Conservation (phyloP, 2,113 vertebrate species). For the Onychostoma macrolepis region DNA sequence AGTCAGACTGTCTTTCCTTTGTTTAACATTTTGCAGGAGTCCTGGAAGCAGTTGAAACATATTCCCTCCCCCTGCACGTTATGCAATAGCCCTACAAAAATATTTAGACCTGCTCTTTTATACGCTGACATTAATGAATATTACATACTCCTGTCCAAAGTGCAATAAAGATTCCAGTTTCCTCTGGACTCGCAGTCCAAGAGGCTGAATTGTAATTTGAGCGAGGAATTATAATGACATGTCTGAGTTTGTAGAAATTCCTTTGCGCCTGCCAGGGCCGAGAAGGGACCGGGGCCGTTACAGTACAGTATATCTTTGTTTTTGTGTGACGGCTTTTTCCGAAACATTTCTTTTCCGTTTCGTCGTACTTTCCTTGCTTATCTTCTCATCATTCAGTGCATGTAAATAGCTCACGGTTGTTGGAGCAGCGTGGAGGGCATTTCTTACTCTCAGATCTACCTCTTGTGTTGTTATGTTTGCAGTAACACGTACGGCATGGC, state of each 20-base stretch:
- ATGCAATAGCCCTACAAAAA: slow-evolving; percentile 53
- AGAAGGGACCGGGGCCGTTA: slow-evolving; percentile 66
- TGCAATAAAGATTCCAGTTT: slow-evolving; percentile 62
- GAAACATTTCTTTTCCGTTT: slow-evolving; percentile 58
- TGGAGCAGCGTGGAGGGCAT: slow-evolving; percentile 46
- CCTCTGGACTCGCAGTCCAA: slow-evolving; percentile 58
- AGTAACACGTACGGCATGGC: not conserved
- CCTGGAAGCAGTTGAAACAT: slow-evolving; percentile 64
- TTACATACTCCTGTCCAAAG: slow-evolving; percentile 51
- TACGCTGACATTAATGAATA: slow-evolving; percentile 59
- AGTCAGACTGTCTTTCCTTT: slow-evolving; percentile 63
- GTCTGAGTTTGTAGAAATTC: slow-evolving; percentile 79
- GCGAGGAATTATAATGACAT: slow-evolving; percentile 73
- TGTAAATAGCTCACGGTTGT: slow-evolving; percentile 60
- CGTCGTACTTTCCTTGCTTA: slow-evolving; percentile 55
- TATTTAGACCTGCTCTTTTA: slow-evolving; percentile 45
- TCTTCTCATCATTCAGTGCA: slow-evolving; percentile 57
- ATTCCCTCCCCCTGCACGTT: slow-evolving; percentile 32
- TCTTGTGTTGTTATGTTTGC: not conserved
- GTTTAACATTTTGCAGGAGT: slow-evolving; percentile 63
- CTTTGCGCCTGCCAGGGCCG: slow-evolving; percentile 66
- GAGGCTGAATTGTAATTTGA: slow-evolving; percentile 70
- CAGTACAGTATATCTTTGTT: slow-evolving; percentile 72
- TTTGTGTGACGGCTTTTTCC: slow-evolving; percentile 66
- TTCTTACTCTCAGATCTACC: not conserved